Evolutionary conservation across 1,140 invertebrate genomes (phyloP), one percentile per base, ranked within the genome.

Genomic region (Bombyx mori): DNA sequence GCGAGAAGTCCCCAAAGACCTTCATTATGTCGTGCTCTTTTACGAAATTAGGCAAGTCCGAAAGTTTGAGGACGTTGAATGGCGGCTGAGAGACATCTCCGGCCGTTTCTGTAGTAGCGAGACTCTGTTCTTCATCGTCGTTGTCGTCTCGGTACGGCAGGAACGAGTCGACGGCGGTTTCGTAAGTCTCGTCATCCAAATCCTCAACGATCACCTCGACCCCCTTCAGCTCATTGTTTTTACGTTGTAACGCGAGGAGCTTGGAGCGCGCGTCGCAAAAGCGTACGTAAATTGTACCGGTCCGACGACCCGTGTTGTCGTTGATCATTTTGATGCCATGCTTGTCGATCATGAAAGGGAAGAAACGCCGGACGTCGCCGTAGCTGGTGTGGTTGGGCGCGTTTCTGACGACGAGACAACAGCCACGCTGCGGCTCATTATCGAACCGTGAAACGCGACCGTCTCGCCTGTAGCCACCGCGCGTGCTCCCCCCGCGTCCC

Each of bases 311-410:
- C 63, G 92, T 90, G 9, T 91, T 90, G 66, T 97, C 94, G 71
- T 93, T 95, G 7, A 96, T 92, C 65, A 98, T 89, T 81, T 97
- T 97, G 43, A 98, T 91, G 4, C 95, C 94, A 70, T 94, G 93
- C 61, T 93, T 93, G 8, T 93, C 91, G 46, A 98, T 95, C 68
- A 92, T 91, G 54, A 93, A 90, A 6, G 91, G 89, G 75, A 98
- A 97, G 61, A 97, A 94, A 54, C 93, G 91, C 8, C 95, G 88
- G 0, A 98, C 86, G 70, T 97, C 95, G 22, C 91, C 90, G 70
- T 95, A 95, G n/a, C 89, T 91, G 0, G 93, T 90, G 58, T 89
- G 91, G 12, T 89, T 78, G 1, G 91, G 91, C 74, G 94, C 91
- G 56, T 93, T 92, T 47, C 90, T 89, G 0, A 97, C 88, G 64